A percentile compares a stretch with the other conserved stretches of the same genome.
Conservation (phyloP, 1,140 invertebrate species). For the Chironomus tepperi region DNA sequence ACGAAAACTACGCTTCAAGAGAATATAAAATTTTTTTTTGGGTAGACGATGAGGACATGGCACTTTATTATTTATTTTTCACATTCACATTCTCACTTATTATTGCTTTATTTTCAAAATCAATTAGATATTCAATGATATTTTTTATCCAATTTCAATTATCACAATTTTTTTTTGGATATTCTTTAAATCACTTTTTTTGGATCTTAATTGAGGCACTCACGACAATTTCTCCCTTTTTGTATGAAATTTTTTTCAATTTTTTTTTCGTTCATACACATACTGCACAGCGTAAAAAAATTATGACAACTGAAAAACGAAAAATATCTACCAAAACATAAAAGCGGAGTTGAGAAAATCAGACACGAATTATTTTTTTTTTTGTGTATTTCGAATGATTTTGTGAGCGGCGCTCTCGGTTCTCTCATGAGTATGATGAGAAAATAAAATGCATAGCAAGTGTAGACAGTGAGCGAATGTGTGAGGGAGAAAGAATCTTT, state of each 20-base stretch:
- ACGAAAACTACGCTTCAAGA: conserved; percentile 19
- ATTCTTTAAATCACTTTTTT: not conserved
- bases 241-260: not conserved
- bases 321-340: conserved; percentile 23
- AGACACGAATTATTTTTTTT: not conserved
- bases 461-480: not conserved
- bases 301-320: conserved; percentile 10
- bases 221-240: not conserved
- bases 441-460: not conserved
- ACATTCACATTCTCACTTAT: too few relatives aligned
- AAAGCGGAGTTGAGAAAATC: not conserved
- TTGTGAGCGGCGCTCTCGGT: not conserved
- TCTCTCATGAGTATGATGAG: not conserved
- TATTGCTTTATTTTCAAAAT: too few relatives aligned
- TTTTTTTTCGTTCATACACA: not conserved
- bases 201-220: not conserved
- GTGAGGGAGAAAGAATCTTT: not conserved
- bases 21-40: not conserved
- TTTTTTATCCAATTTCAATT: too few relatives aligned
- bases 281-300: not conserved
- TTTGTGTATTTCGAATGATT: not conserved
- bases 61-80: too few relatives aligned
- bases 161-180: not conserved
- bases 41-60: too few relatives aligned
- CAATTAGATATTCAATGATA: too few relatives aligned